Evolutionary conservation across 1,140 invertebrate species (phyloP), one percentile per base, ranked within the genome.

Genomic region (Eufriesea mexicana): DNA sequence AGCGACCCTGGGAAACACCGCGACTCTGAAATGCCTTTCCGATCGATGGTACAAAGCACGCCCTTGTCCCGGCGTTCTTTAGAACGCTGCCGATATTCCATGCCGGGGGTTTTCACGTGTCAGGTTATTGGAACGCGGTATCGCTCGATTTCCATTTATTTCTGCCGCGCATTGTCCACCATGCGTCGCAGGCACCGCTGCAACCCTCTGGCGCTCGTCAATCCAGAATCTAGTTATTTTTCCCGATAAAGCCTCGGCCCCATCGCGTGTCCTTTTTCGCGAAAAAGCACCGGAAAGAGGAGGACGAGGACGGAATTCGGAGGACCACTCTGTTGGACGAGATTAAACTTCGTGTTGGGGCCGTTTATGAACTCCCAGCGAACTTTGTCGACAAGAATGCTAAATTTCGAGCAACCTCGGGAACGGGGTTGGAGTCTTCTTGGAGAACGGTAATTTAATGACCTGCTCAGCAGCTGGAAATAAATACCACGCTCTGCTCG

Each of bases 141-240:
- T 72, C 49, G 51, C 20, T 42, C 49, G 28, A 57, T 72, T 72
- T 20, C 70, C 70, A 57, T 72, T 68, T 42, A 68, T 68, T 68
- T 42, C 67, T 25, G 4, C 16, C 12, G 42, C 9, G 67, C 9
- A 49, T 25, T 47, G 45, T 25, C 2, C 20, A 9, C n/a, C 25
- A 49, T 7, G 45, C 45, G 18, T 5, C 9, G 0, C 8, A 18
- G 10, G 8, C 18, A n/a, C n/a, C n/a, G n/a, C n/a, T n/a, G n/a
- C n/a, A 2, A 16, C 16, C 25, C 61, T 9, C 8, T 35, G 2
- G 18, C 16, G 28, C 59, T n/a, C 59, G 0, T 61, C n/a, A 12
- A n/a, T 6, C 57, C 10, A 10, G 57, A 35, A 35, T 35, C 23
- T 10, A 9, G 57, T 59, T 59, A 25, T n/a, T n/a, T 61, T 61